phyloP scores from a whole-genome alignment of 2,888 invertebrate genomes.

The Petrolisthes cinctipes region DNA sequence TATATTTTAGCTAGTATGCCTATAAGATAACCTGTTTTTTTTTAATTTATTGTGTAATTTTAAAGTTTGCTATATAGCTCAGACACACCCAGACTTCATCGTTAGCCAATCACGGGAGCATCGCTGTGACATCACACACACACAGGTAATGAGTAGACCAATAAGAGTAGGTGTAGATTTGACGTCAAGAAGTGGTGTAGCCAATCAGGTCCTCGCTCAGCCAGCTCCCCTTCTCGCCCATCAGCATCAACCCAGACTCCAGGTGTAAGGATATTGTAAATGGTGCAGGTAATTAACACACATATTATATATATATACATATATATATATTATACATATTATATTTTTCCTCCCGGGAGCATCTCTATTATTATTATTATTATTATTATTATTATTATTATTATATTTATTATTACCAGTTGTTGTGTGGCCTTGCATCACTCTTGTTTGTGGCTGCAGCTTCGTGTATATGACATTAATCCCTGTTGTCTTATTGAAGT shows the following conservation, averaged over 20 bases:
- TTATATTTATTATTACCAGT: slow-evolving; percentile 21
- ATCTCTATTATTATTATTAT: slow-evolving; percentile 7
- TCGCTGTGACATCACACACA: slow-evolving; percentile 4
- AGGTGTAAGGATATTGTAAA: neutral
- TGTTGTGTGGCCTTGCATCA: slow-evolving; percentile 57
- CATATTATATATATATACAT: neutral
- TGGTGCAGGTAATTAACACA: neutral
- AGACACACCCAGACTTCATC: neutral
- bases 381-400: slow-evolving; percentile 15
- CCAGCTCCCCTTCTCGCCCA: slow-evolving; percentile 7
- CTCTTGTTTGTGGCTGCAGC: slow-evolving; percentile 60
- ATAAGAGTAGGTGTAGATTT: neutral
- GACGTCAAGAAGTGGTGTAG: slow-evolving; percentile 4
- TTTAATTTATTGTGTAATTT: neutral
- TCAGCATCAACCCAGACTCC: neutral
- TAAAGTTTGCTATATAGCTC: neutral
- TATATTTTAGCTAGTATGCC: too few species aligned
- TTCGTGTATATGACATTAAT: slow-evolving; percentile 55
- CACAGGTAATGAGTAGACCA: slow-evolving; percentile 9
- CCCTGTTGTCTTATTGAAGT: slow-evolving; percentile 56
- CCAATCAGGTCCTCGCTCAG: slow-evolving; percentile 3
- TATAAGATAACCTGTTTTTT: neutral
- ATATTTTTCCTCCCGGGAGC: neutral
- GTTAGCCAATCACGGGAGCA: slow-evolving; percentile 19
- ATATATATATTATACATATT: too few species aligned